A percentile compares a stretch with the other conserved stretches of the same genome.
Evolutionary conservation across 2,888 invertebrate genomes (phyloP).

Genomic region (Sarcophaga subvicina): DNA sequence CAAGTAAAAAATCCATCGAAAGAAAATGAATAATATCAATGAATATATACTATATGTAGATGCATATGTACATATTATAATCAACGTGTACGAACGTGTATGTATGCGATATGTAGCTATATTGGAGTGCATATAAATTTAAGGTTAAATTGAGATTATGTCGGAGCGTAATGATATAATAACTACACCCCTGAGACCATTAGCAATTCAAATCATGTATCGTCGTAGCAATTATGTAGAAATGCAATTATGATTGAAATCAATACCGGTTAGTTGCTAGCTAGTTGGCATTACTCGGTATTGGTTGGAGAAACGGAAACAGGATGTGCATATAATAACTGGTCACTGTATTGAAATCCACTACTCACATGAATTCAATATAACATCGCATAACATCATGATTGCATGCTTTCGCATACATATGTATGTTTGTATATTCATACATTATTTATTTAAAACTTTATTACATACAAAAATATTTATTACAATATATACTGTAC

Average conservation of each 20-base stretch:
- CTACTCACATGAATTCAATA: no score
- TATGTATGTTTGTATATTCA: no score
- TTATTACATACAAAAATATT: no score
- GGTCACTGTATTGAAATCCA: not conserved
- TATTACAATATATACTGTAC: no score
- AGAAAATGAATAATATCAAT: not conserved
- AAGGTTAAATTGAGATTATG: conserved; percentile 42
- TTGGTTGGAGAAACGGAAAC: conserved; percentile 37
- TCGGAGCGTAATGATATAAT: conserved; percentile 46
- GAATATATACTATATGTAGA: not conserved
- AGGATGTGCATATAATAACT: conserved; percentile 71
- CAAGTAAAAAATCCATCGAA: no score
- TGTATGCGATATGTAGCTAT: no score
- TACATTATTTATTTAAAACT: no score
- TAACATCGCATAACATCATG: no score
- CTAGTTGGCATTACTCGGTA: conserved; percentile 28
- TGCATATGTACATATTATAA: no score
- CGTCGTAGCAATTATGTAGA: conserved; percentile 75
- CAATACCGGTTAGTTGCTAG: conserved; percentile 73
- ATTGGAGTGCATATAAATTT: not conserved
- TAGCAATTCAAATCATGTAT: conserved; percentile 73
- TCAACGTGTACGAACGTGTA: no score
- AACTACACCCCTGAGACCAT: conserved; percentile 55
- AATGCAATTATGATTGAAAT: conserved; percentile 77
- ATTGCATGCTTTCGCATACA: no score